These are phyloP conservation scores for Mico argentatus DNA, from an alignment of 2,797 vertebrate genomes.

Conservation along the genomic window DNA sequence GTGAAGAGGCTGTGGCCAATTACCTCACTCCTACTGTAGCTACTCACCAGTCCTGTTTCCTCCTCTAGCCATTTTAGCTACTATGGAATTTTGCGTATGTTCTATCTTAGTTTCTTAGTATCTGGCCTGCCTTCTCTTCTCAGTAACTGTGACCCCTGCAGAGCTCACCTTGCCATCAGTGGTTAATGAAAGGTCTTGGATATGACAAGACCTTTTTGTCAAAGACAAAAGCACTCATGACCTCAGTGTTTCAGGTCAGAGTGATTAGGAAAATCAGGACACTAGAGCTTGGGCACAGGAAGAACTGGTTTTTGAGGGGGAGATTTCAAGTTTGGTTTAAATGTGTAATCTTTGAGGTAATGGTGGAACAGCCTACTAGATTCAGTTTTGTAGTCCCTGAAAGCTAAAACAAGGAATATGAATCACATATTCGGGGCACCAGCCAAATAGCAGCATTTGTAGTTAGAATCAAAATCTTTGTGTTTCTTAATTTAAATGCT, in stretches of 20 bases:
- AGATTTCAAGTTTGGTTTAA: neutral
- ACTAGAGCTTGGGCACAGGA: neutral
- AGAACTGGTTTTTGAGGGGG: neutral
- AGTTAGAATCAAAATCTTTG: neutral
- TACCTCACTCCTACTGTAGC: neutral
- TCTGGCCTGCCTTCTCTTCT: neutral
- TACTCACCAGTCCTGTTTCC: neutral
- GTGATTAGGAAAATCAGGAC: neutral
- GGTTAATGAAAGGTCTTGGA: neutral
- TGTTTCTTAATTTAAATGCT: neutral
- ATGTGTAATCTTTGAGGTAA: neutral
- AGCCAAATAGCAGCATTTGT: neutral
- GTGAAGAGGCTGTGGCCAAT: neutral
- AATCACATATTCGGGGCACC: neutral
- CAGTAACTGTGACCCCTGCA: neutral
- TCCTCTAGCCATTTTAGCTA: neutral
- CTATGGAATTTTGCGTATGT: neutral
- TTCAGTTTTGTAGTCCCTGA: neutral
- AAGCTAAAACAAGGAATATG: neutral
- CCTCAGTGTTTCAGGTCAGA: neutral
- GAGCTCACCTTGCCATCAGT: neutral
- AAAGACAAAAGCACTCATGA: neutral
- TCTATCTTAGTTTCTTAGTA: neutral
- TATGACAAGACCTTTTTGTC: neutral
- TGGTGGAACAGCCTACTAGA: neutral